Evolutionary conservation across 2,113 vertebrate species (phyloP).

Genomic region (Mus spicilegus): DNA sequence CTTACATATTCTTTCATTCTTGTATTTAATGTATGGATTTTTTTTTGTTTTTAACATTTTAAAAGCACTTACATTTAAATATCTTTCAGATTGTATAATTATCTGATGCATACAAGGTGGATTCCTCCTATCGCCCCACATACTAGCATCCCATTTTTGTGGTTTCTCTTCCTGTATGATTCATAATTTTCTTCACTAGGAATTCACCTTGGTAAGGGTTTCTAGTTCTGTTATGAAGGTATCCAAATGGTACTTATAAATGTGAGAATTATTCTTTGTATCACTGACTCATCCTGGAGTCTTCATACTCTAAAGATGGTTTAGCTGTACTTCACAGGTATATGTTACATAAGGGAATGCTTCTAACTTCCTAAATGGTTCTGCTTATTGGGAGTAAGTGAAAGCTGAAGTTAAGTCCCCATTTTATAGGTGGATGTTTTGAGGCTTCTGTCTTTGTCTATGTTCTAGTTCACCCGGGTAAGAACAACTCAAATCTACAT

Average conservation of each 20-base stretch:
- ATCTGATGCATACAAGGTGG: neutral
- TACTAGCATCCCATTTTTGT: neutral
- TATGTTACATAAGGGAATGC: neutral
- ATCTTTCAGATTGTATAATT: neutral
- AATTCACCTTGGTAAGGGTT: neutral
- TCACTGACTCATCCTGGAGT: neutral
- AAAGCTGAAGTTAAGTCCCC: neutral
- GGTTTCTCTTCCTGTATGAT: neutral
- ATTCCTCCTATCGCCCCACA: neutral
- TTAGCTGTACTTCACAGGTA: neutral
- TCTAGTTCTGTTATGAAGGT: neutral
- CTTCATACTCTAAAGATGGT: neutral
- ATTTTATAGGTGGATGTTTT: neutral
- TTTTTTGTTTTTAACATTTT: neutral
- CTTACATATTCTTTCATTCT: neutral
- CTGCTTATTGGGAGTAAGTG: accelerated
- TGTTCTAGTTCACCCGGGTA: neutral
- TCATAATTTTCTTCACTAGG: neutral
- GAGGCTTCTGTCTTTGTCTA: neutral
- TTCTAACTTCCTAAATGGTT: neutral
- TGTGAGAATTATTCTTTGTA: neutral
- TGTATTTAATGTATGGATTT: neutral
- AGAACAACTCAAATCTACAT: neutral
- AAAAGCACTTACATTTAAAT: neutral
- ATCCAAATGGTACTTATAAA: neutral